Conservation (phyloP, 2,888 invertebrate genomes). For the Elaeidobius kamerunicus region DNA sequence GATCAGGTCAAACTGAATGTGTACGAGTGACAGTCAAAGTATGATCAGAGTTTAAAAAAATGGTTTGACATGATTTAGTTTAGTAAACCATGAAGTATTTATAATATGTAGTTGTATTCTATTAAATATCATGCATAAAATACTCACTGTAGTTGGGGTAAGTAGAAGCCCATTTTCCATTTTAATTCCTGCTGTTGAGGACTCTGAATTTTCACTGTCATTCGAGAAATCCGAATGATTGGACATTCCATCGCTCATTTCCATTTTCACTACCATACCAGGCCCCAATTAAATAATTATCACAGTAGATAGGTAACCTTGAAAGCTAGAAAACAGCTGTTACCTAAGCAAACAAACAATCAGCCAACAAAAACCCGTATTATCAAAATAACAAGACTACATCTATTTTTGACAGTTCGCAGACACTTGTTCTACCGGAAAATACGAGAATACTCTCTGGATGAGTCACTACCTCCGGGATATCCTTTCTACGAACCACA, state of each 20-base stretch:
- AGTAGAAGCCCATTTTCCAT: constrained; percentile 44
- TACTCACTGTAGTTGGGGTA: constrained; percentile 45
- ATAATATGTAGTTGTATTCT: too few species aligned
- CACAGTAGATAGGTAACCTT: constrained; percentile 38
- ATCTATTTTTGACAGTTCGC: constrained; percentile 26
- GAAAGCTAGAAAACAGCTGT: constrained; percentile 35
- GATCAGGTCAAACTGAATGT: too few species aligned
- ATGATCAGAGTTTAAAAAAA: too few species aligned
- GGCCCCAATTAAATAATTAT: constrained; percentile 17
- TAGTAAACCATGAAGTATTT: too few species aligned
- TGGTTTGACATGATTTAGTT: too few species aligned
- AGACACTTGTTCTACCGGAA: constrained; percentile 27
- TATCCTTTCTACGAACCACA: constrained; percentile 50
- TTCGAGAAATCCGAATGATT: constrained; percentile 50
- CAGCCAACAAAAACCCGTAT: constrained; percentile 8
- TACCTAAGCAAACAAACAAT: constrained; percentile 22
- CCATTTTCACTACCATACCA: constrained; percentile 44
- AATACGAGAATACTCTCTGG: constrained; percentile 38
- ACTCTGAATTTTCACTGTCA: constrained; percentile 49
- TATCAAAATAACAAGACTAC: constrained; percentile 18
- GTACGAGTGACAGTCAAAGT: too few species aligned
- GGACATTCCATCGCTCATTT: constrained; percentile 47
- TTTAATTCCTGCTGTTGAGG: constrained; percentile 46
- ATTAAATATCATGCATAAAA: too few species aligned
- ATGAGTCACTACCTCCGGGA: constrained; percentile 47